phyloP scores from a whole-genome alignment of 2,113 vertebrate genomes.

The Elachura formosa region DNA sequence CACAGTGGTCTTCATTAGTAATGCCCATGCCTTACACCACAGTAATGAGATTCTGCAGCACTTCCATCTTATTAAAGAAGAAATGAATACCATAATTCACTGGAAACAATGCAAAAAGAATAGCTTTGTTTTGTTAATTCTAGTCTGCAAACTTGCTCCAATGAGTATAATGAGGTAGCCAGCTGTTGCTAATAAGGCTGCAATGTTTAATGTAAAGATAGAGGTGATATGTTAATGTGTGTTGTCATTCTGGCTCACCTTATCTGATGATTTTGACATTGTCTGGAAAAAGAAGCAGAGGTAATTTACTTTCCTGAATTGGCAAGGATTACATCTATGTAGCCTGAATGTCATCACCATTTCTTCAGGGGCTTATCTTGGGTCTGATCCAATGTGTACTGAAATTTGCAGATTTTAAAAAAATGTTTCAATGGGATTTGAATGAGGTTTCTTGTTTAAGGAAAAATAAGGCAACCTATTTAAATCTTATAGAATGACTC shows the following conservation, averaged over 20 bases:
- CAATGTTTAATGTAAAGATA: neutral
- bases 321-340: neutral
- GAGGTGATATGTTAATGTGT: neutral
- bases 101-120: neutral
- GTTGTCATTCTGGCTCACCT: neutral
- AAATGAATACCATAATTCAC: neutral
- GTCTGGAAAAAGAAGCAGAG: neutral
- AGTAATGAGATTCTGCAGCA: neutral
- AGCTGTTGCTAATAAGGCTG: conserved; percentile 4
- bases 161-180: neutral
- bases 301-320: neutral
- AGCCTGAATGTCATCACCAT: neutral
- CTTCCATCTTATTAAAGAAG: neutral
- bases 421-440: neutral
- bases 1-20: neutral
- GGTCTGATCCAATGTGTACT: neutral
- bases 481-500: neutral
- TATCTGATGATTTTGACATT: conserved; percentile 5
- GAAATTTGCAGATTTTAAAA: neutral
- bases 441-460: neutral
- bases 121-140: neutral
- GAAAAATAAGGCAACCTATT: neutral
- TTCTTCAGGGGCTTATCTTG: neutral
- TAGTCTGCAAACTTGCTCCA: neutral
- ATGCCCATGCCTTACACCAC: neutral